These are phyloP conservation scores for Erythrolamprus reginae DNA, from an alignment of 2,113 vertebrate genomes.

Conservation along the genomic window DNA sequence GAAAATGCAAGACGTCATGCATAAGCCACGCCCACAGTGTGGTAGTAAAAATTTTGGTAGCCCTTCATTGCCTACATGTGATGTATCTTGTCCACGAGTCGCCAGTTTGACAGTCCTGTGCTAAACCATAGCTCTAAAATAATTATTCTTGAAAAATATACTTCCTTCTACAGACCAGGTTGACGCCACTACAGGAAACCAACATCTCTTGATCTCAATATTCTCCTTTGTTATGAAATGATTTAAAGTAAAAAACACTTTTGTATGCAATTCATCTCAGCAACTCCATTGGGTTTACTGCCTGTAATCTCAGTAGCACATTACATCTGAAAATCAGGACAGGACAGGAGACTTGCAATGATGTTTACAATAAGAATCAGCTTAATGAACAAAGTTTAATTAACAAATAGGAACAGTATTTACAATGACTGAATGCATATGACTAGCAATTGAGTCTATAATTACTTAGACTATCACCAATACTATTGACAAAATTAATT, in stretches of 20 bases:
- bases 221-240: neutral
- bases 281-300: neutral
- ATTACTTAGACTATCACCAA: neutral
- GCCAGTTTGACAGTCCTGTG: too few relatives aligned
- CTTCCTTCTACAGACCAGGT: neutral
- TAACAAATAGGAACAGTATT: neutral
- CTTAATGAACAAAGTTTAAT: neutral
- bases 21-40: too few relatives aligned
- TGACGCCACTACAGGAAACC: neutral
- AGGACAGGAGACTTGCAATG: neutral
- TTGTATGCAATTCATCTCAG: neutral
- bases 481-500: neutral
- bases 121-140: neutral
- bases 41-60: too few relatives aligned
- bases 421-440: neutral
- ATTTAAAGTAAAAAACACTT: neutral
- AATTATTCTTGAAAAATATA: neutral
- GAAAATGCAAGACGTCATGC: too few relatives aligned
- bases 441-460: neutral
- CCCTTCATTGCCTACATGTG: too few relatives aligned
- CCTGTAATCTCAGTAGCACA: neutral
- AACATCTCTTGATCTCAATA: neutral
- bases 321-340: neutral
- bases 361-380: neutral
- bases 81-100: too few relatives aligned